Conservation (phyloP, 2,797 vertebrate species). For the Hybognathus amarus region DNA sequence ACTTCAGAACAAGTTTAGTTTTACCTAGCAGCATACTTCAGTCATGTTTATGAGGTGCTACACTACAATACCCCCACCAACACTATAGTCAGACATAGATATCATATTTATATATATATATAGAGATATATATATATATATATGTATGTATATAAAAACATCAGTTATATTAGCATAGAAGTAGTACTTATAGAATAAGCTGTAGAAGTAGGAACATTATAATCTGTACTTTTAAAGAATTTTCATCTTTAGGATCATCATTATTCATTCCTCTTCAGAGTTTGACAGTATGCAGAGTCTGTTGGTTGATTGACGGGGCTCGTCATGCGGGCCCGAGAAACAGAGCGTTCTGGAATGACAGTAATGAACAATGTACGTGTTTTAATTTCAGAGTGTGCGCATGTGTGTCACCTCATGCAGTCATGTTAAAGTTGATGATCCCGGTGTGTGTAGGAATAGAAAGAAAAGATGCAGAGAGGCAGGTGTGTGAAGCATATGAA, state of each 20-base stretch:
- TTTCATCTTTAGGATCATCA: conserved; percentile 71
- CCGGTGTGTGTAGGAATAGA: conserved; percentile 42
- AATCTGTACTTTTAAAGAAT: conserved; percentile 68
- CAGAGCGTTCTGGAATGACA: conserved; percentile 50
- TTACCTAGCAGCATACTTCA: conserved; percentile 65
- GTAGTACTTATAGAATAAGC: conserved; percentile 84
- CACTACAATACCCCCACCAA: conserved; percentile 81
- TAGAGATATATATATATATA: conserved; percentile 62
- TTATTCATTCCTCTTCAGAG: conserved; percentile 68
- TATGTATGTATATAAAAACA: conserved; percentile 70
- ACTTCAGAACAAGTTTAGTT: conserved; percentile 64
- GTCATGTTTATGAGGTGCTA: conserved; percentile 72
- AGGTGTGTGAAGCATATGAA: conserved; percentile 48
- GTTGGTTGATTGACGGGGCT: conserved; percentile 66
- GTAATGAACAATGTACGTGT: conserved; percentile 40
- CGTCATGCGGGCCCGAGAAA: conserved; percentile 36
- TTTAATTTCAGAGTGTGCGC: conserved; percentile 38
- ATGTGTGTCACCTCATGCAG: conserved; percentile 44
- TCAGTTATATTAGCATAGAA: conserved; percentile 80
- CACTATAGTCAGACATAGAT: conserved; percentile 71
- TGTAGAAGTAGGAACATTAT: conserved; percentile 83
- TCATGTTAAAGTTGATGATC: conserved; percentile 39
- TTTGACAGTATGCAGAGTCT: conserved; percentile 66
- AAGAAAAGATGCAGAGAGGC: conserved; percentile 47
- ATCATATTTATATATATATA: conserved; percentile 61